These are phyloP conservation scores for Phengaris alcon DNA, from an alignment of 2,888 invertebrate genomes.

Conservation along the genomic window DNA sequence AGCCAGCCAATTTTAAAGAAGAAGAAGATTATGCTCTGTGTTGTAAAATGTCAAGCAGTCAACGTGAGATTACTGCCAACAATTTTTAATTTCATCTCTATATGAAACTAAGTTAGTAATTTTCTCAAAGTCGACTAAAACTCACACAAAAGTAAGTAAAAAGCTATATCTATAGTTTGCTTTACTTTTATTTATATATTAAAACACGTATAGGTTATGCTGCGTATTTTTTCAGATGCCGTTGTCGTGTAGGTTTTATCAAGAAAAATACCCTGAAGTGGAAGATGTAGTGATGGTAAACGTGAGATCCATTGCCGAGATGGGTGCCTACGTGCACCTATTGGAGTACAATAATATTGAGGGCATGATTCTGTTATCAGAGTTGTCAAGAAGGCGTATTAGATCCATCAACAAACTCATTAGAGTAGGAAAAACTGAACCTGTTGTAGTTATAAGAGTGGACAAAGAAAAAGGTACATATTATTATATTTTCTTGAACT, in stretches of 20 bases:
- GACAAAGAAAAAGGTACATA: constrained; percentile 97
- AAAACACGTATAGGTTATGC: constrained; percentile 59
- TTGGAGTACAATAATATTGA: constrained; percentile 99
- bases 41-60: constrained; percentile 20
- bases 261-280: constrained; percentile 97
- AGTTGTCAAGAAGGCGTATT: constrained; percentile 98
- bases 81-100: constrained; percentile 20
- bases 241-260: constrained; percentile 97
- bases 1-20: no score
- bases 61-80: constrained; percentile 27
- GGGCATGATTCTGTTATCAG: constrained; percentile 99
- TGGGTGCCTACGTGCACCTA: constrained; percentile 99
- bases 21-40: no score
- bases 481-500: not conserved
- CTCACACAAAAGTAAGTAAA: constrained; percentile 32
- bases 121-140: constrained; percentile 27
- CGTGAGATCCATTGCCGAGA: constrained; percentile 98
- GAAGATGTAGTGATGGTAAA: constrained; percentile 99
- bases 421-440: constrained; percentile 98
- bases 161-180: not conserved
- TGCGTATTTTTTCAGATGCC: constrained; percentile 82
- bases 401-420: constrained; percentile 99
- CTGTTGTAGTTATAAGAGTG: constrained; percentile 99
- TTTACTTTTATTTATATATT: constrained; percentile 7
- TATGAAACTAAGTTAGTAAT: constrained; percentile 6